Percentiles rank a stretch among this genome's conserved stretches.
phyloP scores from a whole-genome alignment of 2,888 invertebrate species.

The Amaurobius ferox region DNA sequence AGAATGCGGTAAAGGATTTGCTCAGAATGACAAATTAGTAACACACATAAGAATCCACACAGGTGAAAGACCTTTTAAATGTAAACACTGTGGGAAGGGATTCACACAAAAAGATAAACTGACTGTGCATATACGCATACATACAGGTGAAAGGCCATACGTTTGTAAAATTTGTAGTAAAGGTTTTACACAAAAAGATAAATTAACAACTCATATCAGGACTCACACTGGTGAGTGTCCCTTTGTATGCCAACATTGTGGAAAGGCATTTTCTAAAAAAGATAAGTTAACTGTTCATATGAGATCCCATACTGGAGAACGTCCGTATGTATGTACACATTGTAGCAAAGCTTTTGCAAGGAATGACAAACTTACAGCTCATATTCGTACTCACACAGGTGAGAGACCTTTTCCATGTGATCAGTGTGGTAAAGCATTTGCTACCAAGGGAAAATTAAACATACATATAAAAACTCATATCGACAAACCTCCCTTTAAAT shows the following conservation, averaged over 20 bases:
- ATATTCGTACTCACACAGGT: constrained; percentile 62
- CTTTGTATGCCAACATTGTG: constrained; percentile 66
- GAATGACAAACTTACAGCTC: constrained; percentile 65
- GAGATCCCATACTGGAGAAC: constrained; percentile 57
- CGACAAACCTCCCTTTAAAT: constrained; percentile 60
- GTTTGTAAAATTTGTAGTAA: constrained; percentile 20
- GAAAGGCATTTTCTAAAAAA: constrained; percentile 62
- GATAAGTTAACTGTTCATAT: constrained; percentile 62
- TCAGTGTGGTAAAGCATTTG: constrained; percentile 63
- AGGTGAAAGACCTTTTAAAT: constrained; percentile 10
- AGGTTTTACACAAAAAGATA: constrained; percentile 29
- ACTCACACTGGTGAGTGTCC: constrained; percentile 64
- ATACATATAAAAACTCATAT: constrained; percentile 55
- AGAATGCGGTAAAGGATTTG: constrained; percentile 64
- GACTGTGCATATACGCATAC: not conserved
- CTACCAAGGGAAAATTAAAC: constrained; percentile 52
- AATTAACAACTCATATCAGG: constrained; percentile 54
- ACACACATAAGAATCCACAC: constrained; percentile 5
- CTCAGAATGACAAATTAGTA: constrained; percentile 42
- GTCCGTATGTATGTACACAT: constrained; percentile 57
- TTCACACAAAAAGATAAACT: constrained; percentile 21
- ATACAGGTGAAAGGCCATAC: constrained; percentile 18
- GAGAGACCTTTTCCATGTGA: constrained; percentile 61
- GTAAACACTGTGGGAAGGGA: constrained; percentile 23
- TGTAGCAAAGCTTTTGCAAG: constrained; percentile 64